Percentiles rank a stretch among this genome's conserved stretches.
These are phyloP conservation scores for Aselliscus stoliczkanus DNA, from an alignment of 2,797 vertebrate genomes.

Conservation along the genomic window DNA sequence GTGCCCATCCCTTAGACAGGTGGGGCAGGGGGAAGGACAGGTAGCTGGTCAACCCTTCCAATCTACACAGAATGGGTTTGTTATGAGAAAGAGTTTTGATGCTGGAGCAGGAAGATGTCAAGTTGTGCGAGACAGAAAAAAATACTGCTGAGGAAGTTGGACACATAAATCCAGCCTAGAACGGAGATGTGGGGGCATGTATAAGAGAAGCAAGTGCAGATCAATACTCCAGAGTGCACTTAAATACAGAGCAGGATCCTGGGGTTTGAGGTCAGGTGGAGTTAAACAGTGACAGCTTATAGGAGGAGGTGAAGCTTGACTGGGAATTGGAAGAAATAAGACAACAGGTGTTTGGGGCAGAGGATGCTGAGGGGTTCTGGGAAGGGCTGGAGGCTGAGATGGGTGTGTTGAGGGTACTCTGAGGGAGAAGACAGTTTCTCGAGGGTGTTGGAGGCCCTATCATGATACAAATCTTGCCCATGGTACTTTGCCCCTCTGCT, in stretches of 20 bases:
- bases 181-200: fast-evolving
- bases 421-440: not conserved
- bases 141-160: not conserved
- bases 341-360: not conserved
- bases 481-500: not conserved
- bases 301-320: not conserved
- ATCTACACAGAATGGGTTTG: not conserved
- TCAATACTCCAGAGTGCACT: not conserved
- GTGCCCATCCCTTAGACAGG: not conserved
- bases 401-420: too few relatives aligned
- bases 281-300: not conserved
- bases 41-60: fast-evolving
- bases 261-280: not conserved
- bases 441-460: not conserved
- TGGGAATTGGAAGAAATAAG: not conserved
- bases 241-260: not conserved
- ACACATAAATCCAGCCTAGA: not conserved
- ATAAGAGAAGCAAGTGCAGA: not conserved
- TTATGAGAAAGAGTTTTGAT: not conserved
- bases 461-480: too few relatives aligned
- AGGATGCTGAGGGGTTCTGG: not conserved
- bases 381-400: not conserved
- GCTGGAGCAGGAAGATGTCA: fast-evolving
- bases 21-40: not conserved
- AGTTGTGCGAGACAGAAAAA: not conserved